These are phyloP conservation scores for Anastatus disparis DNA, from an alignment of 1,140 invertebrate genomes.

Conservation along the genomic window DNA sequence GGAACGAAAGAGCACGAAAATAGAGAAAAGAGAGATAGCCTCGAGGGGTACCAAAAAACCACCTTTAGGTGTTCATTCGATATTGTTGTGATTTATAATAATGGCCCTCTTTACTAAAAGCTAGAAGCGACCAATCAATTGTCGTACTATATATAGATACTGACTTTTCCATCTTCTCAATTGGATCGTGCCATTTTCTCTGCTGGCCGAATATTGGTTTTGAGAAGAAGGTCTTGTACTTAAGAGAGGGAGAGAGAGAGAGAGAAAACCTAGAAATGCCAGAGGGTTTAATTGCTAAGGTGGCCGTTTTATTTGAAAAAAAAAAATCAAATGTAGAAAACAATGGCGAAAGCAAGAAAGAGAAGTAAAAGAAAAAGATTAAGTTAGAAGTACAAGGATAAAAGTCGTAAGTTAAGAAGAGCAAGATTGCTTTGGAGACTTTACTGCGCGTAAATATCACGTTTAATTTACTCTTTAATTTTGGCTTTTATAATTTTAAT, in stretches of 20 bases:
- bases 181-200: too few relatives aligned
- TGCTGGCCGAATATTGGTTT: neutral
- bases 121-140: neutral
- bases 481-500: too few relatives aligned
- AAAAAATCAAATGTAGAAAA: neutral
- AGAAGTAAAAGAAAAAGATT: too few relatives aligned
- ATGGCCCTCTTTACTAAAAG: neutral
- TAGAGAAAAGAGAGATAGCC: neutral
- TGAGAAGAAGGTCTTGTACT: too few relatives aligned
- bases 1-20: neutral
- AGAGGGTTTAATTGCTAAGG: neutral
- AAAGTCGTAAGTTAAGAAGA: too few relatives aligned
- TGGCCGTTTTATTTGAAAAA: slow-evolving; percentile 2
- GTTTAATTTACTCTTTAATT: too few relatives aligned
- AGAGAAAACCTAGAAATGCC: neutral
- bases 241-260: neutral
- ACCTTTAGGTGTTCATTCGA: too few relatives aligned
- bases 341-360: too few relatives aligned
- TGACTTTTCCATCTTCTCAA: neutral
- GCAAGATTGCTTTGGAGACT: too few relatives aligned
- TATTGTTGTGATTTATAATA: slow-evolving; percentile 3
- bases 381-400: too few relatives aligned
- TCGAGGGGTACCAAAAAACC: neutral
- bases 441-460: too few relatives aligned
- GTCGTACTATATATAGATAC: neutral